Percentiles rank a stretch among this genome's conserved stretches.
phyloP scores from a whole-genome alignment of 2,888 invertebrate genomes.

The Herminia tarsipennalis region DNA sequence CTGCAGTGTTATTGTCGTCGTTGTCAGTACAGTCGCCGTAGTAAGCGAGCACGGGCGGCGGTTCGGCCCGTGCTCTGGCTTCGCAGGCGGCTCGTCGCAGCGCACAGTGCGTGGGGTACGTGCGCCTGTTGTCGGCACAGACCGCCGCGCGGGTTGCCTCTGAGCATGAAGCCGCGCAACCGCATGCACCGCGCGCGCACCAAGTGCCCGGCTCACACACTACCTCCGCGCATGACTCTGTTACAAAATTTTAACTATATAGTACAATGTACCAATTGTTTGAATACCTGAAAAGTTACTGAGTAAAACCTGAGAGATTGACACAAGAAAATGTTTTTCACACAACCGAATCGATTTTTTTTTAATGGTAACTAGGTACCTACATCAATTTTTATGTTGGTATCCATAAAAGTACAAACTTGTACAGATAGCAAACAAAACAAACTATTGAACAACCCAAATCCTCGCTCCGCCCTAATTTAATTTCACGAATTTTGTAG shows the following conservation, averaged over 20 bases:
- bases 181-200: constrained; percentile 93
- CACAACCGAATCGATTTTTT: no score
- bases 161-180: constrained; percentile 92
- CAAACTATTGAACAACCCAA: no score
- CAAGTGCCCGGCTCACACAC: constrained; percentile 92
- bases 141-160: constrained; percentile 89
- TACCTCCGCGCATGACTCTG: constrained; percentile 92
- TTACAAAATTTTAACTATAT: background rate
- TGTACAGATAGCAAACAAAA: no score
- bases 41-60: constrained; percentile 85
- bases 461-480: no score
- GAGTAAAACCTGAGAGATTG: no score
- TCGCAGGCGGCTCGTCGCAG: constrained; percentile 91
- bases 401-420: no score
- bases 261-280: no score
- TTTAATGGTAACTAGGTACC: no score
- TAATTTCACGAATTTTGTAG: no score
- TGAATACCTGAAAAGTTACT: no score
- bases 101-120: constrained; percentile 93
- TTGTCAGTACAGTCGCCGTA: constrained; percentile 92
- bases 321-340: no score
- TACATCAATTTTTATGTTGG: no score
- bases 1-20: constrained; percentile 82
- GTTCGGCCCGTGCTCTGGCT: constrained; percentile 87
- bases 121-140: constrained; percentile 91